Percentiles rank a stretch among this genome's conserved stretches.
These are phyloP conservation scores for Drosophila ficusphila DNA, from an alignment of 1,140 invertebrate genomes.

Conservation along the genomic window DNA sequence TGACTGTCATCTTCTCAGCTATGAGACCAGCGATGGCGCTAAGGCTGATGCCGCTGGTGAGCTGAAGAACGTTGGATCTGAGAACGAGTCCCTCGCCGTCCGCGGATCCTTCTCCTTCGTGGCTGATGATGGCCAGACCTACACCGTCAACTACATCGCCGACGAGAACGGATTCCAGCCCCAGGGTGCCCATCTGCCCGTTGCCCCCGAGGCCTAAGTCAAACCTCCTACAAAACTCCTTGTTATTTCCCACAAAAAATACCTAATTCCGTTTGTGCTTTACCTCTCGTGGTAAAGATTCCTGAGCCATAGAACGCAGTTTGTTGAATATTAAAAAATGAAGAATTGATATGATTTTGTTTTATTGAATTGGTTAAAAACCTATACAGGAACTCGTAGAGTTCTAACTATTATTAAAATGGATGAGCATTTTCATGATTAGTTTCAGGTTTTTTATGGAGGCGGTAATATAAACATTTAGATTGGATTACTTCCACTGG, in stretches of 20 bases:
- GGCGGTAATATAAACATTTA: no score
- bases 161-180: conserved; percentile 91
- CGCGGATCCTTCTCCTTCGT: conserved; percentile 86
- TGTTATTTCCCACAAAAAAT: conserved; percentile 21
- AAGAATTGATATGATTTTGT: conserved; percentile 6
- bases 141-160: conserved; percentile 88
- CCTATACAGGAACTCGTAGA: no score
- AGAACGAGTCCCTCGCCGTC: conserved; percentile 84
- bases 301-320: conserved; percentile 23
- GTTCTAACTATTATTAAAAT: background rate
- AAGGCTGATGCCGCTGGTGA: background rate
- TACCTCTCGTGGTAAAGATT: background rate
- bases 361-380: background rate
- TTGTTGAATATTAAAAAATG: conserved; percentile 43
- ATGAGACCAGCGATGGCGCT: conserved; percentile 51
- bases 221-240: conserved; percentile 7
- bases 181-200: conserved; percentile 87
- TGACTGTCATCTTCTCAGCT: conserved; percentile 19
- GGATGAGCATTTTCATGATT: no score
- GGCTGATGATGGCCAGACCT: conserved; percentile 87
- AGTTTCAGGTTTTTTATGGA: no score
- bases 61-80: conserved; percentile 45
- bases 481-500: no score
- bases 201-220: conserved; percentile 48
- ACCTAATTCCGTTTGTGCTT: background rate